Base-by-base conservation (phyloP, 2,888 invertebrate species). In the Argyresthia goedartella region DNA sequence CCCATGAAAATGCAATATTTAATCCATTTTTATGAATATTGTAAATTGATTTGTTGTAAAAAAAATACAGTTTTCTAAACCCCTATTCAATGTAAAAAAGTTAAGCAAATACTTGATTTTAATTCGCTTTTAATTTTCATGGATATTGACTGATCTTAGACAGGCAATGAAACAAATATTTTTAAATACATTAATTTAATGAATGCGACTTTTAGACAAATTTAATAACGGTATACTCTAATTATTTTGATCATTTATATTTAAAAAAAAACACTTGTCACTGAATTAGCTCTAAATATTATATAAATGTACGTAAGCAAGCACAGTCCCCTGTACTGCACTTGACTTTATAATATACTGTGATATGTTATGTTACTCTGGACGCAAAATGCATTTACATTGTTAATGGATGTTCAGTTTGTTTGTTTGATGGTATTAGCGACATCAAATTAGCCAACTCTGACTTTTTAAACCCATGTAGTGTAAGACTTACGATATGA, bases 331-430 rank as follows among this genome's bases (percentile, higher is more conserved):
- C n/a, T 36, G 51, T 52, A 49, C 48, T 55, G 53, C 53, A 52
- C 57, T 51, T 50, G 53, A 54, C 55, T 56, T 57, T 25, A 25
- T n/a, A n/a, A 53, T 52, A 55, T 48, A 50, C 60, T 59, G 60
- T 60, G 60, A 60, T 60, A 59, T 52, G 52, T 44, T 51, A 36
- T 52, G 1, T 39, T 4, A n/a, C n/a, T 39, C 8, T n/a, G 39
- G 39, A n/a, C 10, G n/a, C 9, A 39, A 39, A 39, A 39, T n/a
- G 39, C 25, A 25, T 25, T 25, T 25, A 8, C 39, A 39, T 4
- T 3, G 1, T 39, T 39, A 9, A 36, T n/a, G 36, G 8, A 36
- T 36, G 36, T 7, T 7, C n/a, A 1, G 10, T 8, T n/a, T 39
- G 2, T 39, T 39, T 39, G 9, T 39, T 39, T n/a, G 9, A 8